Evolutionary conservation across 2,888 invertebrate genomes (phyloP).

Genomic region (Rhopalosiphum nymphaeae): DNA sequence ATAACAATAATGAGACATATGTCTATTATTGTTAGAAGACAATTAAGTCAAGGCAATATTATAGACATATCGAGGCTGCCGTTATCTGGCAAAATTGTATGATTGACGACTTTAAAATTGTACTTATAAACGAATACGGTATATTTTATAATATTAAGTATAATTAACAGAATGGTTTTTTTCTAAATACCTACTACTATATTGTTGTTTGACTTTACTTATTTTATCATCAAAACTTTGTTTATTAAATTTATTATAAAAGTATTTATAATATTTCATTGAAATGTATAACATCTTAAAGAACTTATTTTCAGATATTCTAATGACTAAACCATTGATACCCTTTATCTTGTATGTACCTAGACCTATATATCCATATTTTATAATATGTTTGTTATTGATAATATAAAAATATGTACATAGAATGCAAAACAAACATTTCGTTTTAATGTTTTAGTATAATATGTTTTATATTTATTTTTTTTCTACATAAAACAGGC

Average conservation of each 20-base stretch:
- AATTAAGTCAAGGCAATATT: conserved; percentile 8
- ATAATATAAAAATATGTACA: neutral
- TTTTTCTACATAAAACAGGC: neutral
- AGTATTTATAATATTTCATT: neutral
- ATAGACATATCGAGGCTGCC: neutral
- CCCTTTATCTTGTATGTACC: neutral
- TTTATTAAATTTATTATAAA: neutral
- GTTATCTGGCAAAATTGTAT: neutral
- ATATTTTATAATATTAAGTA: neutral
- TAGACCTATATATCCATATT: neutral
- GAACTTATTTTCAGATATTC: neutral
- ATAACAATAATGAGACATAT: neutral
- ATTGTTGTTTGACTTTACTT: neutral
- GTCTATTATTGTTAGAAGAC: neutral
- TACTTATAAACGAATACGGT: neutral
- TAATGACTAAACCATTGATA: neutral
- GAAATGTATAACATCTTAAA: neutral
- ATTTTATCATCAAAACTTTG: neutral
- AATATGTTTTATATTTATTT: neutral
- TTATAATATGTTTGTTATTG: neutral
- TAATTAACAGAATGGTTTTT: neutral
- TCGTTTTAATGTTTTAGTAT: neutral
- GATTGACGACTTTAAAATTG: neutral
- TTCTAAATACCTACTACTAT: neutral
- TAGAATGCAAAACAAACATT: neutral